A percentile compares a stretch with the other conserved stretches of the same genome.
These are phyloP conservation scores for Sinhomidia bicolor DNA, from an alignment of 2,888 invertebrate genomes.

Conservation along the genomic window DNA sequence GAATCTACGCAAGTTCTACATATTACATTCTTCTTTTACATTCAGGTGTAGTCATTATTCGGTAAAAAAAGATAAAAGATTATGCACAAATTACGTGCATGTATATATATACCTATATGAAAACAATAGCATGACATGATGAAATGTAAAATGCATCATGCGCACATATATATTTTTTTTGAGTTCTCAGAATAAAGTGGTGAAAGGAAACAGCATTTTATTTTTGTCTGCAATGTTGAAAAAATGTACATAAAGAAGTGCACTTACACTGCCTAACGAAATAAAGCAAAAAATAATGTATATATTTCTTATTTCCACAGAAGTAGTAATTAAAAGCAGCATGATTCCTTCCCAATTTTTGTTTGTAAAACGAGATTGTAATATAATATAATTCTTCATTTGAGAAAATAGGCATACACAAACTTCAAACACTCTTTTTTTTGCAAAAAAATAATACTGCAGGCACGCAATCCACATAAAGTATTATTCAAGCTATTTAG, in stretches of 20 bases:
- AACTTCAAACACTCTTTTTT: too few species aligned
- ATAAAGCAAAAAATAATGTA: background rate
- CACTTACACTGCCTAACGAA: background rate
- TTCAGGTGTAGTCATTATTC: background rate
- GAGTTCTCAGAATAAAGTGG: background rate
- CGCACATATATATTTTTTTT: background rate
- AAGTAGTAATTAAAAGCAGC: conserved; percentile 14
- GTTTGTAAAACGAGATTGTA: conserved; percentile 23
- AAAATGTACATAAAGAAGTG: background rate
- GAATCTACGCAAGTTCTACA: too few species aligned
- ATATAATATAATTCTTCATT: background rate
- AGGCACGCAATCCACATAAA: background rate
- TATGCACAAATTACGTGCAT: conserved; percentile 17
- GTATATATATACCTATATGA: conserved; percentile 12
- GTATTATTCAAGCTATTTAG: background rate
- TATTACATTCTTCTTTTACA: too few species aligned
- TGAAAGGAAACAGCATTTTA: background rate
- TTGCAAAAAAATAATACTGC: background rate
- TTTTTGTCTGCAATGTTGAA: background rate
- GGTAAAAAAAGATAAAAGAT: background rate
- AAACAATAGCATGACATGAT: background rate
- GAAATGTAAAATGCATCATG: background rate
- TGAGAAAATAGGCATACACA: background rate
- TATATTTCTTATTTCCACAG: background rate
- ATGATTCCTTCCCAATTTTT: conserved; percentile 35